Conservation (phyloP, 2,888 invertebrate species). For the Punctoribates punctum region DNA sequence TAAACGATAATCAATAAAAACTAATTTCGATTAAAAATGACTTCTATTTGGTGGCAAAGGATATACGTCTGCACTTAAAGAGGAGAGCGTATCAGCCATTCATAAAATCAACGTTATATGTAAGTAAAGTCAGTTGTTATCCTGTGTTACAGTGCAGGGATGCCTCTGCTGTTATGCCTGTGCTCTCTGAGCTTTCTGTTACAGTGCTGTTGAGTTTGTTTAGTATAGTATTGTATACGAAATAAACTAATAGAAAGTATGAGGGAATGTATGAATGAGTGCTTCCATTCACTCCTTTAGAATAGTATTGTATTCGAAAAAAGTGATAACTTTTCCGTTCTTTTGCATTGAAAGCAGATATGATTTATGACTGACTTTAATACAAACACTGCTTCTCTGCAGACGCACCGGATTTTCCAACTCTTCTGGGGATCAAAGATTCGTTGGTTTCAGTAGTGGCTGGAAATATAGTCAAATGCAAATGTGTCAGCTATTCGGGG, state of each 20-base stretch:
- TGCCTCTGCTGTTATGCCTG: too few species aligned
- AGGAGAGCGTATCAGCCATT: constrained; percentile 46
- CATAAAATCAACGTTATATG: constrained; percentile 47
- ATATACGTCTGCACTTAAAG: constrained; percentile 27
- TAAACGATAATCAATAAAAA: constrained; percentile 32
- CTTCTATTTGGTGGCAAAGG: constrained; percentile 9
- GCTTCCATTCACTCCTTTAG: constrained; percentile 16
- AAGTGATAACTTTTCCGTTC: constrained; percentile 27
- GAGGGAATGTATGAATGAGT: constrained; percentile 34
- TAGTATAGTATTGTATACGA: neutral
- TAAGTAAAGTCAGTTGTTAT: constrained; percentile 43
- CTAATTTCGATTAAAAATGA: neutral
- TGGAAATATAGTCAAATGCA: constrained; percentile 46
- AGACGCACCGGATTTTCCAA: constrained; percentile 48
- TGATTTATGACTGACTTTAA: constrained; percentile 36
- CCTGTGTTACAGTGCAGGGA: neutral
- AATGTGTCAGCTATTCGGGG: constrained; percentile 46
- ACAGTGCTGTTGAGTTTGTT: neutral
- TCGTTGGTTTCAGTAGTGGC: constrained; percentile 40
- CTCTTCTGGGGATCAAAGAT: constrained; percentile 46
- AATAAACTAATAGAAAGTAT: constrained; percentile 1
- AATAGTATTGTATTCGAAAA: constrained; percentile 38
- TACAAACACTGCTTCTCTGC: constrained; percentile 20
- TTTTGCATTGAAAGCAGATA: constrained; percentile 28
- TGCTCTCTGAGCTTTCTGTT: neutral